These are phyloP conservation scores for Pseudomyrmex sp. DNA, from an alignment of 1,140 invertebrate species.

Conservation along the genomic window DNA sequence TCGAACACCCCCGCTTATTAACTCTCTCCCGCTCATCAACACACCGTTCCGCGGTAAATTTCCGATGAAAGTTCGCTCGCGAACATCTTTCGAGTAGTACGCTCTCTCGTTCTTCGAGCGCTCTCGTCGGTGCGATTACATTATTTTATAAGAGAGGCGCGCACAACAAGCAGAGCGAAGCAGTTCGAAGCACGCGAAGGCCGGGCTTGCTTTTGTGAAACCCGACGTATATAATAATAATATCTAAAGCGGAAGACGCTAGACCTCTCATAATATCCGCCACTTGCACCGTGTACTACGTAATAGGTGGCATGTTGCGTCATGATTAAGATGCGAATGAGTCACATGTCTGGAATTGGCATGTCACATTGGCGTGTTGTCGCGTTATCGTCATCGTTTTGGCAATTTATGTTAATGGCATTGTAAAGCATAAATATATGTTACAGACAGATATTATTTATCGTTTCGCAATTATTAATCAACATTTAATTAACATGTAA, in stretches of 20 bases:
- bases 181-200: neutral
- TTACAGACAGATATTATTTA: too few species aligned
- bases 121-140: neutral
- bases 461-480: too few species aligned
- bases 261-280: slow-evolving; percentile 3
- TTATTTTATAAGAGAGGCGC: neutral
- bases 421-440: too few species aligned
- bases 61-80: slow-evolving; percentile 16
- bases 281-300: slow-evolving; percentile 16
- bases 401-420: neutral
- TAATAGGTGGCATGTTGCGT: slow-evolving; percentile 36
- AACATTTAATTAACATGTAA: too few species aligned
- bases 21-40: neutral
- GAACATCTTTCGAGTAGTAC: neutral
- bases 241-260: slow-evolving; percentile 32
- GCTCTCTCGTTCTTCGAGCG: neutral
- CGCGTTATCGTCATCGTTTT: slow-evolving; percentile 5
- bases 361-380: slow-evolving; percentile 37
- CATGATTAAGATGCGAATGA: slow-evolving; percentile 51
- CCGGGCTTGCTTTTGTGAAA: slow-evolving; percentile 37
- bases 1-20: slow-evolving; percentile 10
- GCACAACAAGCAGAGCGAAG: neutral
- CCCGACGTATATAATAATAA: neutral
- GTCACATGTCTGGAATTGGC: slow-evolving; percentile 46
- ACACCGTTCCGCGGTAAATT: slow-evolving; percentile 6